Evolutionary conservation across 2,888 invertebrate species (phyloP).

Genomic region (Steinernema carpocapsae): DNA sequence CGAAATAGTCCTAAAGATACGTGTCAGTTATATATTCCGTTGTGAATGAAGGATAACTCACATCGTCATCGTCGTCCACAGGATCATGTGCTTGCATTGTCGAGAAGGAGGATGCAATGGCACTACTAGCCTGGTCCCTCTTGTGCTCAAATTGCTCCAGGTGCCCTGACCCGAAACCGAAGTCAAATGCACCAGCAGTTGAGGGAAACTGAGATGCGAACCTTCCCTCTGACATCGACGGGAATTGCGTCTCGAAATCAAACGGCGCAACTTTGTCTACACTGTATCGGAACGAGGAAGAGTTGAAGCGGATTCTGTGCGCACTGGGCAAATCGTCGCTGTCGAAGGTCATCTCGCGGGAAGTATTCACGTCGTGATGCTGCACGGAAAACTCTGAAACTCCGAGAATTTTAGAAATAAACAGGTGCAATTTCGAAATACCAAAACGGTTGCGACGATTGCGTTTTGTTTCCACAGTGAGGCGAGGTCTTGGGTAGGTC

Average conservation of each 20-base stretch:
- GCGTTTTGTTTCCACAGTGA: conserved; percentile 17
- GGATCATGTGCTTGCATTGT: neutral
- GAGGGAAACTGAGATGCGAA: conserved; percentile 2
- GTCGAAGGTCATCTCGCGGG: neutral
- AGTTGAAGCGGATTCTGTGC: conserved; percentile 15
- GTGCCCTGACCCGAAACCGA: neutral
- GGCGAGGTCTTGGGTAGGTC: neutral
- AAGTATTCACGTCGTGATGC: conserved; percentile 8
- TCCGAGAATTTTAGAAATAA: neutral
- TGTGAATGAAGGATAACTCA: neutral
- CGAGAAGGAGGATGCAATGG: neutral
- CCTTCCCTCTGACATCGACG: neutral
- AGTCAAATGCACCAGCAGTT: neutral
- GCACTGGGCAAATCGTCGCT: conserved; percentile 9
- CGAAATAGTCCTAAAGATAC: conserved; percentile 32
- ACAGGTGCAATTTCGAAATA: neutral
- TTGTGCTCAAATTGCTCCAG: conserved; percentile 2
- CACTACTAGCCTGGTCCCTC: neutral
- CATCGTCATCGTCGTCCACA: conserved; percentile 30
- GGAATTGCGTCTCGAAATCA: neutral
- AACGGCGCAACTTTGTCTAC: conserved; percentile 18
- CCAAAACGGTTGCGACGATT: conserved; percentile 22
- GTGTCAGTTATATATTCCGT: neutral
- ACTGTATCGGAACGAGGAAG: conserved; percentile 22
- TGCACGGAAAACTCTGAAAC: conserved; percentile 4